Evolutionary conservation across 2,888 invertebrate species (phyloP).

Genomic region (Rosalia funebris): DNA sequence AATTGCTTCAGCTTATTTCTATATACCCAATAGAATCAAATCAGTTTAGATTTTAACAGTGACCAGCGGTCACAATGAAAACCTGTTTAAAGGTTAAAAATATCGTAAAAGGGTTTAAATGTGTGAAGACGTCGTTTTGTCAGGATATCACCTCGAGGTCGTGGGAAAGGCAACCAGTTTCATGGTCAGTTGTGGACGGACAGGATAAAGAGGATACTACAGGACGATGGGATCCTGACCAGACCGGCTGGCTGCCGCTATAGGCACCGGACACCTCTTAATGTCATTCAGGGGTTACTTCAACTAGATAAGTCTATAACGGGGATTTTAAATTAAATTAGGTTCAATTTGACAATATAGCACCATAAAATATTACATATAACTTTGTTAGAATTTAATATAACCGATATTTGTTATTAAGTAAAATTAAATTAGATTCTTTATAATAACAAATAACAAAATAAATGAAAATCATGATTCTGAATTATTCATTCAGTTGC

Average conservation of each 20-base stretch:
- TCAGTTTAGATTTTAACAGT: no score
- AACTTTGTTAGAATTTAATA: no score
- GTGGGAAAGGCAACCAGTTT: conserved; percentile 54
- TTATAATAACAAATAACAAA: no score
- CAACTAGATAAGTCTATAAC: not conserved
- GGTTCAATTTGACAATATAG: no score
- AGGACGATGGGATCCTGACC: conserved; percentile 34
- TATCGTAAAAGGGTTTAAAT: conserved; percentile 25
- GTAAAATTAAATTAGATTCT: no score
- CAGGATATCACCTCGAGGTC: conserved; percentile 43
- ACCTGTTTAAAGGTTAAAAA: conserved; percentile 33
- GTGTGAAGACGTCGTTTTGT: conserved; percentile 29
- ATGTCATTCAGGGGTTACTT: not conserved
- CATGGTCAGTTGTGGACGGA: conserved; percentile 49
- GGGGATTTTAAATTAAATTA: not conserved
- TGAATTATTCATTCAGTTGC: no score
- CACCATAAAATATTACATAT: no score
- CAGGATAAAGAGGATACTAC: conserved; percentile 36
- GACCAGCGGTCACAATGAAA: conserved; percentile 18
- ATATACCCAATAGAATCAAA: no score
- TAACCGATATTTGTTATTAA: no score
- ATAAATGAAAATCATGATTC: no score
- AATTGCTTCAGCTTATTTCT: no score
- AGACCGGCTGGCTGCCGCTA: conserved; percentile 26
- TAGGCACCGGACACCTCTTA: not conserved